Conservation (phyloP, 2,797 vertebrate species). For the Mionectes olivaceus region DNA sequence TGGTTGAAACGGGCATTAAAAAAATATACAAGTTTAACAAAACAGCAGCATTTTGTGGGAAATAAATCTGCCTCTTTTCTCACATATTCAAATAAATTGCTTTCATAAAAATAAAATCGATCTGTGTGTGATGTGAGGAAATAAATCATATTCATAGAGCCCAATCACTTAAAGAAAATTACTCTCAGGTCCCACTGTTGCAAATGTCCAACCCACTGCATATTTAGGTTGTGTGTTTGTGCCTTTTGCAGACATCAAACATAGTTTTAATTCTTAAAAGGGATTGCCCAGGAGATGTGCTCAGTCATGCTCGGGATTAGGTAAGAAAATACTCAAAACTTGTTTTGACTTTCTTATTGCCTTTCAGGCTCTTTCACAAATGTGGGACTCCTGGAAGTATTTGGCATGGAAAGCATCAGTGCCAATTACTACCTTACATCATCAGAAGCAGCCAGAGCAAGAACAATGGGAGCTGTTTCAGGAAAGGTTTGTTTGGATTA, state of each 20-base stretch:
- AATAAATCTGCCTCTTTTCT: not conserved
- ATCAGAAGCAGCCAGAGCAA: slow-evolving; percentile 14
- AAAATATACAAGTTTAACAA: not conserved
- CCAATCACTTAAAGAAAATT: not conserved
- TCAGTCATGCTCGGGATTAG: not conserved
- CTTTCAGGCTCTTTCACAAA: not conserved
- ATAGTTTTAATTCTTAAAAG: not conserved
- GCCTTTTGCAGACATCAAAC: not conserved
- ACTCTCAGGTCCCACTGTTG: not conserved
- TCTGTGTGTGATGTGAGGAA: not conserved
- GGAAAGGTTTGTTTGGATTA: slow-evolving; percentile 46
- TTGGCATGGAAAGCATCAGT: not conserved
- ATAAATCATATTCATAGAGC: not conserved
- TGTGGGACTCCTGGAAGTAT: not conserved
- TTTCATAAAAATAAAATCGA: not conserved
- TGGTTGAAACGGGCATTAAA: not conserved
- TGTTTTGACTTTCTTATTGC: not conserved
- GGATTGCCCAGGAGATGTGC: not conserved
- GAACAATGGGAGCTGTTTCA: slow-evolving; percentile 40
- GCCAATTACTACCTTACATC: not conserved
- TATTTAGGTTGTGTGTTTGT: not conserved
- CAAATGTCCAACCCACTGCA: not conserved
- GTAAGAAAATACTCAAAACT: not conserved
- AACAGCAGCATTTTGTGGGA: not conserved
- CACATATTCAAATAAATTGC: not conserved